phyloP scores from a whole-genome alignment of 2,113 vertebrate genomes.

The Equus przewalskii region DNA sequence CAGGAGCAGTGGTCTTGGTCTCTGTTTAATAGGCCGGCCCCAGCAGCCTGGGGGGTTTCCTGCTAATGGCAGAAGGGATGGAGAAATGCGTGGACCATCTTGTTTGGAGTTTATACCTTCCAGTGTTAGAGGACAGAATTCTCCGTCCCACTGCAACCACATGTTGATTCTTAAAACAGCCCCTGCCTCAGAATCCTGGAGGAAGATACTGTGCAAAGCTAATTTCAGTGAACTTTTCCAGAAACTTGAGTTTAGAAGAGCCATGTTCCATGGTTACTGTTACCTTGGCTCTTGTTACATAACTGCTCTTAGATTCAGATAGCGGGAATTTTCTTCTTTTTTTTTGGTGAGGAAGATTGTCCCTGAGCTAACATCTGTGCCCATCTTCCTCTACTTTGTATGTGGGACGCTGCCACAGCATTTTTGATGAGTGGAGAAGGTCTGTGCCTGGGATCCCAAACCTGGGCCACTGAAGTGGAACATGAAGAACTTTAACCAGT shows the following conservation, averaged over 20 bases:
- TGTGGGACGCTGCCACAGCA: too few species aligned
- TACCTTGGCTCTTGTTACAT: conserved; percentile 56
- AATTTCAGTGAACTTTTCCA: background rate
- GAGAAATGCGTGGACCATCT: fast-evolving
- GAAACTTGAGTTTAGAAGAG: background rate
- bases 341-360: too few species aligned
- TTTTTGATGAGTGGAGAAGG: too few species aligned
- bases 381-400: too few species aligned
- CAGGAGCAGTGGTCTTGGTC: too few species aligned
- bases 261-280: conserved; percentile 64
- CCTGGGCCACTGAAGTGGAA: too few species aligned
- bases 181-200: background rate
- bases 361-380: too few species aligned
- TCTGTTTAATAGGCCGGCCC: background rate
- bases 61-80: background rate
- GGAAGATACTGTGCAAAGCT: background rate
- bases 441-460: too few species aligned
- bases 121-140: fast-evolving
- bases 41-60: fast-evolving
- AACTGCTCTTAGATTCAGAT: conserved; percentile 30
- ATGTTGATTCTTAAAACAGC: background rate
- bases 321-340: too few species aligned
- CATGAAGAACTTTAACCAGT: too few species aligned
- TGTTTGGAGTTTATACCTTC: fast-evolving
- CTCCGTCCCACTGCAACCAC: background rate